Evolutionary conservation across 2,113 vertebrate genomes (phyloP), one percentile per base, ranked within the genome.

Genomic region (Axis porcinus): DNA sequence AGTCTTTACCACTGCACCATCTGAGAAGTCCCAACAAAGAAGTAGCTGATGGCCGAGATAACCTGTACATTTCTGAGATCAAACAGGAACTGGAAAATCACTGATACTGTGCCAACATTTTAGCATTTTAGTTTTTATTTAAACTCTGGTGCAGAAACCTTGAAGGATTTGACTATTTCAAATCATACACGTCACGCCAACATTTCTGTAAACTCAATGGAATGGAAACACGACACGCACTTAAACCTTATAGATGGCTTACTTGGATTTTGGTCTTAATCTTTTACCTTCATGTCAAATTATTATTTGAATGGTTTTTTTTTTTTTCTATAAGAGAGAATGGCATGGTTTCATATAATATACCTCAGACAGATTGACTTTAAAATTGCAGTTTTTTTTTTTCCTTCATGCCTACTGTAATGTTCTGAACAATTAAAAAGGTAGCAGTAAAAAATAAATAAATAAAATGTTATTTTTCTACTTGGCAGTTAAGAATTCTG

Each of bases 21-120:
- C 36, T 27, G 40, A 76, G 70, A 91, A 1, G 3, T 7, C 6
- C 87, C 67, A 99, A 99, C 98, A 99, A 99, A 99, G 99, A 99
- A 98, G 99, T 99, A 89, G 99, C 99, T 89, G 99, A 99, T 15
- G 99, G 99, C 95, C 99, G 99, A 97, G 99, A 99, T 97, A 99
- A 99, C 97, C 98, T 98, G 15, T 99, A 99, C 97, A 93, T 99
- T 97, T 98, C 97, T 60, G 99, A 99, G 98, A 98, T 99, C 98
- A 99, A 98, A 96, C 99, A 99, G 96, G 99, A 99, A 97, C 99
- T 99, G 17, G 97, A 99, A 81, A 99, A 99, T 96, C 99, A 98
- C 97, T 99, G 98, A 98, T 92, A 93, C 98, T 97, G 97, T 92
- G 98, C 97, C 55, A 96, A 67, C 96, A 52, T 94, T 97, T 97